A percentile compares a stretch with the other conserved stretches of the same genome.
These are phyloP conservation scores for Drosophila ercepeae DNA, from an alignment of 1,140 invertebrate genomes.

Conservation along the genomic window DNA sequence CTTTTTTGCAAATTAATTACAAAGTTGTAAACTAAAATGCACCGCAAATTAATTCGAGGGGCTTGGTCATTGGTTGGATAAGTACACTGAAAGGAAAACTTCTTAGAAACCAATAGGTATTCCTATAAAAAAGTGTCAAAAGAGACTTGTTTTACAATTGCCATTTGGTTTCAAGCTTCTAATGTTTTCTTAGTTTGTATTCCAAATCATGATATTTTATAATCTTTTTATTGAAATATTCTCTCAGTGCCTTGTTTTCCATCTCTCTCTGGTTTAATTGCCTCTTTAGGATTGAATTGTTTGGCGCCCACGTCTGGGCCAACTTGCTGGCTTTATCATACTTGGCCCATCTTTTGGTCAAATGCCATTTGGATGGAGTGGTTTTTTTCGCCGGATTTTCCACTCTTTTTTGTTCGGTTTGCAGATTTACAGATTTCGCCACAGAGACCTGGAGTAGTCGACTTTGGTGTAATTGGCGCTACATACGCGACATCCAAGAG, in stretches of 20 bases:
- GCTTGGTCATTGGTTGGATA: background rate
- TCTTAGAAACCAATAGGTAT: too few relatives aligned
- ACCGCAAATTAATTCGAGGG: constrained; percentile 73
- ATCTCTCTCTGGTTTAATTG: constrained; percentile 53
- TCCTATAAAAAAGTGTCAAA: too few relatives aligned
- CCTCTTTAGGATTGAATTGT: constrained; percentile 53
- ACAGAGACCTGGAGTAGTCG: constrained; percentile 16
- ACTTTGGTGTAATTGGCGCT: constrained; percentile 74
- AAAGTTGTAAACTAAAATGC: constrained; percentile 79
- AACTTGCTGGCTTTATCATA: constrained; percentile 49
- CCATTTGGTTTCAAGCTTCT: too few relatives aligned
- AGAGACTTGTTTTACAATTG: background rate
- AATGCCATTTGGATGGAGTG: constrained; percentile 56
- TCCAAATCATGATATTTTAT: too few relatives aligned
- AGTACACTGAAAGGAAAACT: background rate
- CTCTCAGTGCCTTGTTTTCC: constrained; percentile 2
- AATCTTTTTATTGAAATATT: too few relatives aligned
- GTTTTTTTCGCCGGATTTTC: constrained; percentile 18
- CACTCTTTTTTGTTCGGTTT: constrained; percentile 15
- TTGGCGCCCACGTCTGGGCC: constrained; percentile 65
- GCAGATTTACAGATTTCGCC: constrained; percentile 70
- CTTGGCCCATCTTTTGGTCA: constrained; percentile 60
- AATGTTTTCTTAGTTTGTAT: too few relatives aligned
- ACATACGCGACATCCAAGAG: constrained; percentile 31
- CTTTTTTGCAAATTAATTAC: constrained; percentile 76